Conservation (phyloP, 2,888 invertebrate species). For the Bugula neritina region DNA sequence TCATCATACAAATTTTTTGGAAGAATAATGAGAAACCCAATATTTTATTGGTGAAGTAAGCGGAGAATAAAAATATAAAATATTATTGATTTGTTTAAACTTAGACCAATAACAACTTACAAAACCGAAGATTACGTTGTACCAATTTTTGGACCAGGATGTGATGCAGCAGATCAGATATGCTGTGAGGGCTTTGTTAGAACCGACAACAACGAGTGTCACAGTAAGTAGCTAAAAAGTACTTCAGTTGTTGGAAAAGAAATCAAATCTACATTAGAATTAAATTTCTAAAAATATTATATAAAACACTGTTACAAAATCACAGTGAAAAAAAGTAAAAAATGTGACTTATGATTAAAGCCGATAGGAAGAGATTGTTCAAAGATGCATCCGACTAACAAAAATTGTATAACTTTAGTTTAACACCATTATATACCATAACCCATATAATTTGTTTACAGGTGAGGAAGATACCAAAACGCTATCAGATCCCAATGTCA, state of each 20-base stretch:
- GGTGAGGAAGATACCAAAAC: conserved; percentile 6
- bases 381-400: neutral
- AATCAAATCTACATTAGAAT: too few species aligned
- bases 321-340: neutral
- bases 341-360: neutral
- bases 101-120: neutral
- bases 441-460: too few species aligned
- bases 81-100: neutral
- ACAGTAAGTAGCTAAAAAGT: conserved; percentile 17
- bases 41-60: too few species aligned
- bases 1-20: too few species aligned
- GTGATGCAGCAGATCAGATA: neutral
- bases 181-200: neutral
- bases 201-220: neutral
- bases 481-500: conserved; percentile 3
- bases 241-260: too few species aligned
- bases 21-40: too few species aligned
- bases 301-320: neutral
- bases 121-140: neutral
- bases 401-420: too few species aligned
- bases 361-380: neutral
- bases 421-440: too few species aligned
- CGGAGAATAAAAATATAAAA: too few species aligned
- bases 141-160: neutral
- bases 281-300: too few species aligned